phyloP scores from a whole-genome alignment of 2,888 invertebrate genomes.

The Synergus japonicus region DNA sequence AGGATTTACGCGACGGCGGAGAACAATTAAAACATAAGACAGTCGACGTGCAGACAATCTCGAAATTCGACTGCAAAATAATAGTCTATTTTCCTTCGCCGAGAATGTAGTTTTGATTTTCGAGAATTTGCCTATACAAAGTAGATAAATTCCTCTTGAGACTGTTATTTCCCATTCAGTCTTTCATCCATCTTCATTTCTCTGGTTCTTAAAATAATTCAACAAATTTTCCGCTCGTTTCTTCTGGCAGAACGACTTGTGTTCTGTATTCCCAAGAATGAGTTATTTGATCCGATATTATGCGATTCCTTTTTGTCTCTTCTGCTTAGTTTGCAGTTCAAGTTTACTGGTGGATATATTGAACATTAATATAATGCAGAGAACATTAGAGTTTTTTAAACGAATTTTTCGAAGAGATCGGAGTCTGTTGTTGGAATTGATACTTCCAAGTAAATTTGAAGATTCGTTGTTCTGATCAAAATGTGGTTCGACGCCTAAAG shows the following conservation, averaged over 20 bases:
- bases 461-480: slow-evolving; percentile 7
- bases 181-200: too few relatives aligned
- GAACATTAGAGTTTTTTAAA: neutral
- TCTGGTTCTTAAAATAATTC: neutral
- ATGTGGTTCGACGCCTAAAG: neutral
- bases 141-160: too few relatives aligned
- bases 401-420: neutral
- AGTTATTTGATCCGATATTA: neutral
- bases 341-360: neutral
- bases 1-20: slow-evolving; percentile 69
- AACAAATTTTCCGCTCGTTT: neutral
- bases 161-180: too few relatives aligned
- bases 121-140: too few relatives aligned
- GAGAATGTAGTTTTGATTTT: too few relatives aligned
- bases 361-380: neutral
- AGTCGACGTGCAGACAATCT: slow-evolving; percentile 58
- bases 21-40: slow-evolving; percentile 72
- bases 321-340: neutral
- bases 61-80: slow-evolving; percentile 39
- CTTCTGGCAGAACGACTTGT: neutral
- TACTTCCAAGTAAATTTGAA: neutral
- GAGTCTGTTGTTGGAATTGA: neutral
- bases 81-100: slow-evolving; percentile 9
- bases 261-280: neutral
- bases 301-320: neutral